phyloP scores from a whole-genome alignment of 2,797 vertebrate species.

The Chiloscyllium punctatum region DNA sequence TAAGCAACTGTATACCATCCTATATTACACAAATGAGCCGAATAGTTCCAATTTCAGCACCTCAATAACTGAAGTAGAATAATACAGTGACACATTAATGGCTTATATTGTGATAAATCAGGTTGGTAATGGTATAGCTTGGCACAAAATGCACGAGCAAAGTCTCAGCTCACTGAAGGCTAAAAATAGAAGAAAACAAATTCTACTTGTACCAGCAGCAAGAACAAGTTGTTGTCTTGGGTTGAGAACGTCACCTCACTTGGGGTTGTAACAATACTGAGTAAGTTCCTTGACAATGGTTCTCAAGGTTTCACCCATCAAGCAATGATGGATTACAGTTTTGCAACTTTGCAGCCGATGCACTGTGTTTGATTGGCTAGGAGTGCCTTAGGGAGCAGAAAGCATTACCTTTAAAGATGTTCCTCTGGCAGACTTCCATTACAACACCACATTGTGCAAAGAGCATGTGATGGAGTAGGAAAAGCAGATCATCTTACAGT shows the following conservation, averaged over 20 bases:
- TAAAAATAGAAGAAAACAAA: constrained; percentile 24
- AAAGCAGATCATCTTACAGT: neutral
- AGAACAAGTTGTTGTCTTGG: neutral
- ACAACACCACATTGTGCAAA: neutral
- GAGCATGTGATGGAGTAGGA: neutral
- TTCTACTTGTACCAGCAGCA: constrained; percentile 18
- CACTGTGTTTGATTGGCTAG: neutral
- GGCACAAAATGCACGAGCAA: neutral
- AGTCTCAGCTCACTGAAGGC: neutral
- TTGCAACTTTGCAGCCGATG: neutral
- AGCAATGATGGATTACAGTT: neutral
- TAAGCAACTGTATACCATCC: neutral
- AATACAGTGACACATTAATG: neutral
- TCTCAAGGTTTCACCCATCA: neutral
- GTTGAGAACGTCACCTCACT: neutral
- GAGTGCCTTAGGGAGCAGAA: neutral
- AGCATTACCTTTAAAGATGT: neutral
- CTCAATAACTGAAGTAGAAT: neutral
- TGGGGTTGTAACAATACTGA: neutral
- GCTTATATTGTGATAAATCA: neutral
- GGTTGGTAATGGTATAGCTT: neutral
- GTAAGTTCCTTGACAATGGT: neutral
- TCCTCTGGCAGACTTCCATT: no score
- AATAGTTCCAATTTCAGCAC: neutral
- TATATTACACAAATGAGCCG: neutral